Percentiles rank a stretch among this genome's conserved stretches.
Evolutionary conservation across 2,113 vertebrate genomes (phyloP).

Genomic region (Nannobrachium achirus): DNA sequence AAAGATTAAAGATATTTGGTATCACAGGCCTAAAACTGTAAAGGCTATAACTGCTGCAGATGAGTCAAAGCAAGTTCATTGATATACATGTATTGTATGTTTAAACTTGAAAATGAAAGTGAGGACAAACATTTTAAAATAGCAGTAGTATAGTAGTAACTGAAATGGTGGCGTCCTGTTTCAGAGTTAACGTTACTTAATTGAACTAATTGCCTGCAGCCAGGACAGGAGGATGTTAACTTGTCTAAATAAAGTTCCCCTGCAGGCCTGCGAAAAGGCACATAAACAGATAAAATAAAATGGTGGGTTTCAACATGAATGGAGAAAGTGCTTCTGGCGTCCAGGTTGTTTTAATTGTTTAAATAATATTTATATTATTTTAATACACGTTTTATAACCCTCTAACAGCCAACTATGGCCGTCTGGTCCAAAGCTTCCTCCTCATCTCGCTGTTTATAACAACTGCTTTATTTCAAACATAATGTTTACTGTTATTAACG

Average conservation of each 20-base stretch:
- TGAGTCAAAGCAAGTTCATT: no score
- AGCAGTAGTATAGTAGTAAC: no score
- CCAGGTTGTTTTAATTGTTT: conserved; percentile 25
- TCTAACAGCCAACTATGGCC: conserved; percentile 33
- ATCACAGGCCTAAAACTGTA: no score
- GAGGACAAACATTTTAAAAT: no score
- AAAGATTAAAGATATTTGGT: no score
- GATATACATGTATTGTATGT: no score
- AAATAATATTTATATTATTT: conserved; percentile 47
- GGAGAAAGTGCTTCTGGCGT: conserved; percentile 33
- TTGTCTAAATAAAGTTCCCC: conserved; percentile 62
- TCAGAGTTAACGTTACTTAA: conserved; percentile 18
- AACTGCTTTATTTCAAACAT: neutral
- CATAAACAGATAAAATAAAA: conserved; percentile 56
- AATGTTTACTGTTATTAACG: neutral
- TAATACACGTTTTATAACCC: conserved; percentile 59
- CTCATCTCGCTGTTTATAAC: neutral
- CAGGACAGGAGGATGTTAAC: conserved; percentile 51
- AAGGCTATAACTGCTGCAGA: no score
- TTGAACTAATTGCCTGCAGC: conserved; percentile 55
- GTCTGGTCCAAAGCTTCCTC: neutral
- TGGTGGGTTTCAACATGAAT: conserved; percentile 61
- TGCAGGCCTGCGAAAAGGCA: conserved; percentile 46
- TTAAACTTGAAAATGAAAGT: no score
- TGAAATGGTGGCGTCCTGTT: no score